Evolutionary conservation across 2,888 invertebrate genomes (phyloP), one percentile per base, ranked within the genome.

Genomic region (Boloria selene): DNA sequence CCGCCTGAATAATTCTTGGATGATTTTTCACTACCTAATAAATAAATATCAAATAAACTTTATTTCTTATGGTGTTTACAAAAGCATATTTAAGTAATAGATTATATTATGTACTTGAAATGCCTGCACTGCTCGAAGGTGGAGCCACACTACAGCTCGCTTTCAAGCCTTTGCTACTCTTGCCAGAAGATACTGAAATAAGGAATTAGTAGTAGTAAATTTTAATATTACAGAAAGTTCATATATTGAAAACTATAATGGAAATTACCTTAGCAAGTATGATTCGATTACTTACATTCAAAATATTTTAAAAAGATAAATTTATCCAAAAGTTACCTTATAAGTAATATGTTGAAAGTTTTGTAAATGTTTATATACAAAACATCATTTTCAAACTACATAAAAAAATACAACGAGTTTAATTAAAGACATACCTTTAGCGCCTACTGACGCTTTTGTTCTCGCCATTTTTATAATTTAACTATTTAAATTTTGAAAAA

Each of bases 161-260:
- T 71, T n/a, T n/a, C n/a, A n/a, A n/a, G n/a, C n/a, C n/a, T n/a
- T 92, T 92, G 38, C 85, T 88, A 70, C 92, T 92, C 53, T 92
- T 92, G 0, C 88, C 90, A 0, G 82, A 64, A 6, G 64, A 47
- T n/a, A 64, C 64, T 64, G 16, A 22, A 56, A 18, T 5, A 61
- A 53, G 17, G 31, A 17, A 50, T 38, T 17, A 49, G 13, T 5
- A 13, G n/a, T 13, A n/a, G n/a, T n/a, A n/a, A n/a, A n/a, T n/a
- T n/a, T n/a, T n/a, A n/a, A n/a, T n/a, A n/a, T n/a, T n/a, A n/a
- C n/a, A n/a, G n/a, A n/a, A n/a, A 31, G 6, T 6, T 31, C 31
- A 31, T 5, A 7, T 31, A 31, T 31, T 31, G 1, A 31, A 31
- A 31, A 31, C 5, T 31, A 31, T 31, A 5, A 6, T n/a, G n/a